Percentiles rank a stretch among this genome's conserved stretches.
These are phyloP conservation scores for Odontomyia ornata DNA, from an alignment of 2,888 invertebrate species.

Conservation along the genomic window DNA sequence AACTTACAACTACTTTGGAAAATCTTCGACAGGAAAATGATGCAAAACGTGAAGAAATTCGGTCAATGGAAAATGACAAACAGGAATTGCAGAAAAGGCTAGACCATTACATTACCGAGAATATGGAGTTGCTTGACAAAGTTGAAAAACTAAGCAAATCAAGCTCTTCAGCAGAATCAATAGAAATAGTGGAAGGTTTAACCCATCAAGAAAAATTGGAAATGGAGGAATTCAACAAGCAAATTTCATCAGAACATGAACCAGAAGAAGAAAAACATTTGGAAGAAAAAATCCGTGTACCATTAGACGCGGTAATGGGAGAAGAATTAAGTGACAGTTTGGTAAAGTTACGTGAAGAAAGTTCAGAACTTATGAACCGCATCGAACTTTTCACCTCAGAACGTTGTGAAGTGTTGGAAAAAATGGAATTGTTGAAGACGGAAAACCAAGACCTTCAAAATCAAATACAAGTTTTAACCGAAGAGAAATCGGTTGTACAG, in stretches of 20 bases:
- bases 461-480: constrained; percentile 66
- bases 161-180: constrained; percentile 79
- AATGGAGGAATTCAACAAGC: constrained; percentile 73
- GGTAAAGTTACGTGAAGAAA: constrained; percentile 70
- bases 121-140: constrained; percentile 77
- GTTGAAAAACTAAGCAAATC: constrained; percentile 76
- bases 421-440: constrained; percentile 70
- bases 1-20: constrained; percentile 66
- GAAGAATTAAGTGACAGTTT: constrained; percentile 66
- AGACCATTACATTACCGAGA: constrained; percentile 75
- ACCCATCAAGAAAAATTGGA: constrained; percentile 77
- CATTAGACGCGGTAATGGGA: constrained; percentile 46
- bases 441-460: constrained; percentile 70
- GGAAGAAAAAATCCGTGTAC: not conserved
- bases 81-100: constrained; percentile 70
- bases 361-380: constrained; percentile 72
- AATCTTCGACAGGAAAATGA: constrained; percentile 67
- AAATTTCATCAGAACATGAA: constrained; percentile 50
- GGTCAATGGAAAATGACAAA: constrained; percentile 70
- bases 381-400: constrained; percentile 76
- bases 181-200: constrained; percentile 77
- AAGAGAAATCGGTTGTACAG: constrained; percentile 66
- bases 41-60: constrained; percentile 68
- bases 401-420: constrained; percentile 74
- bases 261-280: constrained; percentile 49